Base-by-base conservation (phyloP, 1,140 invertebrate genomes). In the Achroia grisella region DNA sequence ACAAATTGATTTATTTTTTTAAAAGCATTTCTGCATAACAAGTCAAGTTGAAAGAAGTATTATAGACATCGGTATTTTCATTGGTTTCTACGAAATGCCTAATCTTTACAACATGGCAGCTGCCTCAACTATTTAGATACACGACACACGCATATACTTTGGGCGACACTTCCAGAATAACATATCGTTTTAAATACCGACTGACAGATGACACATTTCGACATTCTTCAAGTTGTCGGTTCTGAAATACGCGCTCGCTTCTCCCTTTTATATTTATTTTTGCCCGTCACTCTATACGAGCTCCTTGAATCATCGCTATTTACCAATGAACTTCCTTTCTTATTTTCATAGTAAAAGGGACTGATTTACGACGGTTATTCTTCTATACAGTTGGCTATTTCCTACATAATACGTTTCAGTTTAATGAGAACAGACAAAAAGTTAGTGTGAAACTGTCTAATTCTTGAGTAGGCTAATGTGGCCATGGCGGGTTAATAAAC, bases 131-230 rank as follows among this genome's bases (percentile, higher is more conserved):
- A 71, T 76, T 76, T 75, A 68, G 69, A 78, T 62, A 66, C 63
- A 66, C 58, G 60, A 62, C 56, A 56, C 59, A 64, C 60, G 6
- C 17, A 23, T 2, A 23, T 23, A 23, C 17, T 23, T 23, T 23
- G 17, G 62, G 45, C 51, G 58, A 67, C 63, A 60, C 60, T 62
- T 74, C 61, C 62, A 70, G 63, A 79, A 76, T 80, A 81, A 85
- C 77, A 85, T 77, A 85, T 85, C 66, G 71, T 67, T 80, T 76
- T 85, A 85, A 85, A 85, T 68, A 71, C 69, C 79, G 63, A 79
- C 62, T 83, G 81, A 85, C 81, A 85, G 81, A 75, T 83, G 81
- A 85, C 81, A 85, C 77, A 83, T 85, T 82, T 85, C 69, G 66
- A 80, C 79, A 83, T 83, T 83, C 79, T 79, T 85, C 79, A 85